A percentile compares a stretch with the other conserved stretches of the same genome.
Conservation (phyloP, 1,140 invertebrate genomes). For the Listronotus bonariensis region DNA sequence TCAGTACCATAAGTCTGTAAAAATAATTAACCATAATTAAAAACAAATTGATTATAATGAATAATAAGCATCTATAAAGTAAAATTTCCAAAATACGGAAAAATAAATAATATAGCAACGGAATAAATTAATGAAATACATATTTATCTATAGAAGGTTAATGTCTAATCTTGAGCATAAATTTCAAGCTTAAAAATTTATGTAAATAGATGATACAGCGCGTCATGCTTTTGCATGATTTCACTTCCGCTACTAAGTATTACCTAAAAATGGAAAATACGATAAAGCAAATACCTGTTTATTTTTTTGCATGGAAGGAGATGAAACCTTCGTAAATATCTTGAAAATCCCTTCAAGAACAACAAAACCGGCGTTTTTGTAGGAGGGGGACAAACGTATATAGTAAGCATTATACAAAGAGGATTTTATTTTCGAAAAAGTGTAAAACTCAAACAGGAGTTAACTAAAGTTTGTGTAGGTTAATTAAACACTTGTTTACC, state of each 20-base stretch:
- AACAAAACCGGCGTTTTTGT: neutral
- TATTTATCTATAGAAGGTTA: constrained; percentile 3
- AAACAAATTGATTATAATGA: neutral
- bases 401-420: neutral
- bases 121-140: neutral
- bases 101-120: neutral
- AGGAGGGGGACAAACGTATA: constrained; percentile 15
- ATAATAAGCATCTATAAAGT: neutral
- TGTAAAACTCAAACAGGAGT: too few species aligned
- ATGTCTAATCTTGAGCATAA: constrained; percentile 1
- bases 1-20: too few species aligned
- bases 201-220: constrained; percentile 1
- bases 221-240: neutral
- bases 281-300: neutral
- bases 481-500: neutral
- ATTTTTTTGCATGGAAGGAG: constrained; percentile 1
- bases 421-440: neutral
- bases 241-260: neutral
- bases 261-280: constrained; percentile 16
- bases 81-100: constrained; percentile 4
- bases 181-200: neutral
- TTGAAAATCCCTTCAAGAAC: constrained; percentile 26
- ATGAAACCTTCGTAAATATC: constrained; percentile 19
- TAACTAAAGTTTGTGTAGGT: neutral
- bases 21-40: neutral